Evolutionary conservation across 92 coral and sea anemone genomes (phyloP), one percentile per base, ranked within the genome.

Genomic region (Epizoanthus ramosus): DNA sequence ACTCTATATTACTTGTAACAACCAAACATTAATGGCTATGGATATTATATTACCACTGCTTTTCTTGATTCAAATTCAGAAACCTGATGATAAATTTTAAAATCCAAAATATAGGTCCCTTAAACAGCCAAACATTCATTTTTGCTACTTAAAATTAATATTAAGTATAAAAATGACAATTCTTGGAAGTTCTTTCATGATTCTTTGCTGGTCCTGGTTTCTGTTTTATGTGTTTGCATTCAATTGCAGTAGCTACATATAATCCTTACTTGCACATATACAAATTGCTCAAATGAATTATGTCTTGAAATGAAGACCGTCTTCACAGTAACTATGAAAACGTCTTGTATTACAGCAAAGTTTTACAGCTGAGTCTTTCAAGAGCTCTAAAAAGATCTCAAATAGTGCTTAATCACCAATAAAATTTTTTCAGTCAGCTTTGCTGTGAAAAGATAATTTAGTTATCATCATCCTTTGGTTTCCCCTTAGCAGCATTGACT

Each of bases 381-480:
- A 63, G 4, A 53, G 57, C 35, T 75, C 19, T 4, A 67, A 24
- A 43, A 45, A 19, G 17, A 71, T 39, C 24, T 71, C 57, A 41
- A 71, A 41, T 17, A 43, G 22, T 41, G 57, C n/a, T 22, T 14
- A 75, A 75, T 53, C 28, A 21, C 57, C 60, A 15, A 19, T 60
- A 19, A 76, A 60, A 3, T 39, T 76, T 3, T 45, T 10, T 5
- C 25, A 50, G 50, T 35, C 21, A 21, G 37, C 58, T 41, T 58
- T 60, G 24, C 67, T 19, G 41, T 33, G 68, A 19, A 17, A 57
- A 25, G 81, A 33, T 41, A 14, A 50, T 12, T 39, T 76, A 76
- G 23, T 59, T 41, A n/a, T 60, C 70, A n/a, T 60, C 70, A 12
- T 76, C 81, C 21, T 31, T 19, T 8, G 76, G 25, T 16, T 71